phyloP scores from a whole-genome alignment of 2,113 vertebrate genomes.

The Caretta caretta region DNA sequence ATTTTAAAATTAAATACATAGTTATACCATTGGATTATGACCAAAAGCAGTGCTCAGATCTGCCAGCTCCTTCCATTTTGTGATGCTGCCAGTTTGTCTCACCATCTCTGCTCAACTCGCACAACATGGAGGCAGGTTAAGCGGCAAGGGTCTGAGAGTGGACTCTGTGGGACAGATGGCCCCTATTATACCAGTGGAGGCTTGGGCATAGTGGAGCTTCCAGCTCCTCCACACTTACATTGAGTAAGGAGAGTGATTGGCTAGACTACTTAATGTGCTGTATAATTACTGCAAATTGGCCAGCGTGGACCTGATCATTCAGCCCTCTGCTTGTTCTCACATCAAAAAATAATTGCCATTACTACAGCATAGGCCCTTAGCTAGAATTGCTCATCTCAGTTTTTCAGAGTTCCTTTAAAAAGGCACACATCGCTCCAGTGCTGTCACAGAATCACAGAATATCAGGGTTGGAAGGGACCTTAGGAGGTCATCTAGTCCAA shows the following conservation, averaged over 20 bases:
- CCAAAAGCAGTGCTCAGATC: not conserved
- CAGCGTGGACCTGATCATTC: accelerated
- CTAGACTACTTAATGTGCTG: accelerated
- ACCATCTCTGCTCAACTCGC: not conserved
- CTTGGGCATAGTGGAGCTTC: not conserved
- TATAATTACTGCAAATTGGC: not conserved
- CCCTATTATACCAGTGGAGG: not conserved
- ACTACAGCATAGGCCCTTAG: not conserved
- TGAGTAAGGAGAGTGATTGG: not conserved
- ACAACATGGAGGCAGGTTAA: not conserved
- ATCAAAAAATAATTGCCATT: not conserved
- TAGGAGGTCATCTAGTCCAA: too few relatives aligned
- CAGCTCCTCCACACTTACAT: not conserved
- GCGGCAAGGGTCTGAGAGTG: not conserved
- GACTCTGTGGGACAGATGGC: too few relatives aligned
- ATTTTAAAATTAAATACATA: not conserved
- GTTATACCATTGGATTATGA: not conserved
- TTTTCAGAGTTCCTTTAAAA: not conserved
- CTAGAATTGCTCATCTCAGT: not conserved
- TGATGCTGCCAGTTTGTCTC: not conserved
- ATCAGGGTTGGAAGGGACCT: too few relatives aligned
- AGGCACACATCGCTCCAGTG: not conserved
- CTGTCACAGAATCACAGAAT: too few relatives aligned
- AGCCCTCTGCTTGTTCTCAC: not conserved
- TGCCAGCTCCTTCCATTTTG: accelerated